These are phyloP conservation scores for Crotophaga sulcirostris DNA, from an alignment of 2,113 vertebrate species.

Conservation along the genomic window DNA sequence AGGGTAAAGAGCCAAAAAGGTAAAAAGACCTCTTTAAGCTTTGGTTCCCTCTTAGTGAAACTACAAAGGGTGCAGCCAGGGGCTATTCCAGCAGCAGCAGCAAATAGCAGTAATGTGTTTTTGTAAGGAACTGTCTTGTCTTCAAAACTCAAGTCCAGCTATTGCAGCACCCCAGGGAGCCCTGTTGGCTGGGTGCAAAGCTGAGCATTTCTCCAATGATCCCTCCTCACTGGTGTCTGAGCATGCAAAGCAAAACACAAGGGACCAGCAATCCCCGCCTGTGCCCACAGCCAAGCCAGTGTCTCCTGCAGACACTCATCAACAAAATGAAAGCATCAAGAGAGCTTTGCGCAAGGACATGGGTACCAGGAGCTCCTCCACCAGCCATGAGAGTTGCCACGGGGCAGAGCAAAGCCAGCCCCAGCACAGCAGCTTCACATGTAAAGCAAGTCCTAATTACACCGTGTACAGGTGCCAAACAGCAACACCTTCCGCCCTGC, in stretches of 20 bases:
- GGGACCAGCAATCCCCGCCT: not conserved
- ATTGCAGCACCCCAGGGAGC: not conserved
- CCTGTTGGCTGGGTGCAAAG: not conserved
- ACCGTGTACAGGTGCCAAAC: rapidly evolving
- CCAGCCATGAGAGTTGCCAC: not conserved
- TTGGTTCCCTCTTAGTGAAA: rapidly evolving
- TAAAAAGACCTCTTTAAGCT: not conserved
- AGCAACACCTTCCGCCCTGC: not conserved
- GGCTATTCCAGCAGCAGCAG: not conserved
- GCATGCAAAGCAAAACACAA: rapidly evolving
- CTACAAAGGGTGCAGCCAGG: not conserved
- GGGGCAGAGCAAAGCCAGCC: not conserved
- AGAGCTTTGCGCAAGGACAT: not conserved
- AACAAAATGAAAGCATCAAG: not conserved
- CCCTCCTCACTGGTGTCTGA: not conserved
- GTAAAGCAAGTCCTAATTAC: not conserved
- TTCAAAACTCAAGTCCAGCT: not conserved
- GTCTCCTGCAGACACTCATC: not conserved
- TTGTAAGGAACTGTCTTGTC: not conserved
- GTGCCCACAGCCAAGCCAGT: not conserved
- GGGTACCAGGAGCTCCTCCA: not conserved
- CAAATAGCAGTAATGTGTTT: not conserved
- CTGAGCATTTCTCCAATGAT: not conserved
- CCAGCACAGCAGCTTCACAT: not conserved
- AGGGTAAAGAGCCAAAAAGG: not conserved